Percentiles rank a stretch among this genome's conserved stretches.
Conservation (phyloP, 2,797 vertebrate species). For the Myripristis jacobus region DNA sequence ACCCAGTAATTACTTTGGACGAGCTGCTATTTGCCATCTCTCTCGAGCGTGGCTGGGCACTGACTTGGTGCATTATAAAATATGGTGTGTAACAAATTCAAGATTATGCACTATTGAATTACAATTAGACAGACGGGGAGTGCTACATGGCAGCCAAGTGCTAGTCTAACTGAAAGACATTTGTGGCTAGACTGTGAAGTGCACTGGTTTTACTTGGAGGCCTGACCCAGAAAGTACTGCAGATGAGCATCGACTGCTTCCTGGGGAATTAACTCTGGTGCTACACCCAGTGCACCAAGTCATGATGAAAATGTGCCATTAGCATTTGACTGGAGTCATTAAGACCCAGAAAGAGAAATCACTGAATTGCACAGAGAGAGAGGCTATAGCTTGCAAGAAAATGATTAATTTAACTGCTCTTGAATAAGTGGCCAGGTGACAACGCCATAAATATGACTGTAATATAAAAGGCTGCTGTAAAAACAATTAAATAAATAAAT, state of each 20-base stretch:
- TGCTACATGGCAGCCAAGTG: constrained; percentile 51
- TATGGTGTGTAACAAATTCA: constrained; percentile 75
- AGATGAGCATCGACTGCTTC: constrained; percentile 53
- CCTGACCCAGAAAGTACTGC: constrained; percentile 72
- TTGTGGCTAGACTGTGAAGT: constrained; percentile 43
- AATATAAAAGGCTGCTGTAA: neutral
- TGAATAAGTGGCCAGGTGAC: constrained; percentile 3
- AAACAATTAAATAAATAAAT: too few species aligned
- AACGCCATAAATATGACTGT: neutral
- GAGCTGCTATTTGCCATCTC: constrained; percentile 51
- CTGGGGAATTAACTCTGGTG: constrained; percentile 41
- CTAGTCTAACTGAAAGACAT: constrained; percentile 49
- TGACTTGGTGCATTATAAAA: constrained; percentile 66
- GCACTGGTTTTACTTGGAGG: constrained; percentile 59
- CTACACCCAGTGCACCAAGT: constrained; percentile 37
- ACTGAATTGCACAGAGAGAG: constrained; percentile 20
- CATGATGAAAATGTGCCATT: constrained; percentile 65
- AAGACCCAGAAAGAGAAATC: constrained; percentile 27
- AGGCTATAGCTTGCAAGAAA: constrained; percentile 1
- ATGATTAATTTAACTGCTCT: neutral
- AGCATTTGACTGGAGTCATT: constrained; percentile 54
- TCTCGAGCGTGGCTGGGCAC: constrained; percentile 51
- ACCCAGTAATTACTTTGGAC: constrained; percentile 66
- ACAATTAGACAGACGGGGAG: constrained; percentile 71
- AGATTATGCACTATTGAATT: constrained; percentile 75